Base-by-base conservation (phyloP, 1,140 invertebrate species). In the Psilanteris sp. region DNA sequence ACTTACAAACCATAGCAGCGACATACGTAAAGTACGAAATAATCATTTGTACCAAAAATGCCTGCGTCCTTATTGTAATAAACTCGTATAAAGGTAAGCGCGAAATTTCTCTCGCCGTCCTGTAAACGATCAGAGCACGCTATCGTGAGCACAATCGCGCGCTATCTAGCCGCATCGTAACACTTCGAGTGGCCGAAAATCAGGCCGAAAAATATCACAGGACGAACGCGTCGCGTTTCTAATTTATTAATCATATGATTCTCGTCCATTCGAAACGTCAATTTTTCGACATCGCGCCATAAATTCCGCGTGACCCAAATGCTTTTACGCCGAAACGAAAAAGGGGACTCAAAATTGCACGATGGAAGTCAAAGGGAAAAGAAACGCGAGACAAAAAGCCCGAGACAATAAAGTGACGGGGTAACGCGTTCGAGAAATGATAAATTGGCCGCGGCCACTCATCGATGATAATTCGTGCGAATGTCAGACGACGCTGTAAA, bases 231-330 rank as follows among this genome's bases (percentile, higher is more conserved):
- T 31, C 41, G 34, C 54, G 14, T 59, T 61, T 61, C 44, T 50
- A 57, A 68, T 68, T 68, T 68, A 57, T 68, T 55, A 68, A 57
- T 48, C 50, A 18, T 41, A 36, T 15, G 27, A 27, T 54, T 37
- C 46, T 20, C 26, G 27, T 9, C 10, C 26, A 5, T 15, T 27
- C 15, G 18, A 13, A 20, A 10, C 24, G 15, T 9, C 48, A 26
- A 44, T 34, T 54, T 54, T 52, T 54, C 18, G 48, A 43, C 22
- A 9, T 36, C 15, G 31, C 22, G 46, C 14, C 22, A 26, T 54
- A 54, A 54, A 66, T 66, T 37, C 26, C 22, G 5, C 46, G 14
- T 54, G 46, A 52, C 46, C 61, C 46, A 41, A 43, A 52, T 64
- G 59, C 9, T 37, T 13, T 37, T 36, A 4, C 8, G 26, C 14